Conservation (phyloP, 2,113 vertebrate species). For the Peromyscus maniculatus region DNA sequence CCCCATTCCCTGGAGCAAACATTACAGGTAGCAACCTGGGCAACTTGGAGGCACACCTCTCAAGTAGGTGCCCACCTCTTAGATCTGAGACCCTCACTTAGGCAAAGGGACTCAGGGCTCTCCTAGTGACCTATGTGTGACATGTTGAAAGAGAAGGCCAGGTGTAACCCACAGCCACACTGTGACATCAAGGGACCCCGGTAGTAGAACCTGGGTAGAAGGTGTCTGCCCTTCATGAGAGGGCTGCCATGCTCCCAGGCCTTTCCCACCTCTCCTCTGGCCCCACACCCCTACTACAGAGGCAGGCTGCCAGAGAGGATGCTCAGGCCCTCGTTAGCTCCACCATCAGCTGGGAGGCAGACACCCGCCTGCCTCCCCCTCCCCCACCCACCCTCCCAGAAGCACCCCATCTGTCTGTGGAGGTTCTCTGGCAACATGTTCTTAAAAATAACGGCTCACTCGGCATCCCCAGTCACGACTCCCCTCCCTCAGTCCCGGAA, state of each 20-base stretch:
- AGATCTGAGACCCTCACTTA: neutral
- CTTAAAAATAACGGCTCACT: slow-evolving; percentile 86
- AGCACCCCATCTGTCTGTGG: slow-evolving; percentile 78
- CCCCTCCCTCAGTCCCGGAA: slow-evolving; percentile 72
- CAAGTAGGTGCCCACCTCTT: neutral
- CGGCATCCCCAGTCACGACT: slow-evolving; percentile 85
- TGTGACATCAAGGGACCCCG: neutral
- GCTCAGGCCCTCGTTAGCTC: neutral
- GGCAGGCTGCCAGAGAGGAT: neutral
- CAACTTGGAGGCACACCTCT: neutral
- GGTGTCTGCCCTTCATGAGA: neutral
- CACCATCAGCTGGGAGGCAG: neutral
- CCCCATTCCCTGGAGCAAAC: neutral
- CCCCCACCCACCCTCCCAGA: neutral
- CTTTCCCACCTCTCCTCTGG: too few species aligned
- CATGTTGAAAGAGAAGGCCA: neutral
- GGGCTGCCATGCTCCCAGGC: neutral
- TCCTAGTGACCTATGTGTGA: neutral
- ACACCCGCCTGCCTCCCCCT: neutral
- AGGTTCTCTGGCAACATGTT: slow-evolving; percentile 60
- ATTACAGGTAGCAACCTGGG: neutral
- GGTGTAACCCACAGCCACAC: too few species aligned
- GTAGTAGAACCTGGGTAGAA: neutral
- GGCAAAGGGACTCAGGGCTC: neutral
- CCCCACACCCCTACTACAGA: neutral